Conservation (phyloP, 2,113 vertebrate genomes). For the Trachemys scripta region DNA sequence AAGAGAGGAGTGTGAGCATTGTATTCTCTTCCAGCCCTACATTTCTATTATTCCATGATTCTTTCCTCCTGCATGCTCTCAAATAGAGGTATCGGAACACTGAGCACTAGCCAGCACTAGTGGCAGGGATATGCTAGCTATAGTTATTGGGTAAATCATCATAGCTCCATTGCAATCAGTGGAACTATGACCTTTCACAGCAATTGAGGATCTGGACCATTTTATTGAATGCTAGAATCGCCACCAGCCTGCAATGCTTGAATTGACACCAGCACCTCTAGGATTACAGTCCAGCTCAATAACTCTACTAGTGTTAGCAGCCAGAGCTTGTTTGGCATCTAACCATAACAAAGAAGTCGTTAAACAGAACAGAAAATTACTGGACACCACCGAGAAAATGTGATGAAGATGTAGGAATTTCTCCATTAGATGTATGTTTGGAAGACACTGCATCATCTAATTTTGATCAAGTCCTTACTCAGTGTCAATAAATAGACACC, state of each 20-base stretch:
- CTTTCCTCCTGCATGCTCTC: accelerated
- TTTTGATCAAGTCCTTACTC: not conserved
- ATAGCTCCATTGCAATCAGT: not conserved
- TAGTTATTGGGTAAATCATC: not conserved
- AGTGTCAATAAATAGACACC: accelerated
- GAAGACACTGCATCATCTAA: accelerated
- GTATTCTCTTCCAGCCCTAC: not conserved
- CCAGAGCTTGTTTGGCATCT: not conserved
- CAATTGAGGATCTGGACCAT: not conserved
- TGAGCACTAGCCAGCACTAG: not conserved
- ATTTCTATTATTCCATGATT: not conserved
- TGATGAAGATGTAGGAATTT: accelerated
- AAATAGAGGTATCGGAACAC: accelerated
- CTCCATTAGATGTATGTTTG: accelerated
- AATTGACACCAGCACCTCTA: not conserved
- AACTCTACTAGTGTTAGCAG: accelerated
- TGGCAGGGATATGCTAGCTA: not conserved
- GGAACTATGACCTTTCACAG: not conserved
- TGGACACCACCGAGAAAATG: not conserved
- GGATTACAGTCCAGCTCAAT: accelerated
- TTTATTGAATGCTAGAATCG: accelerated
- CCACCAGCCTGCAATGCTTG: not conserved
- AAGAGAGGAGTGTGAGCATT: not conserved
- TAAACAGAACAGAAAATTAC: not conserved
- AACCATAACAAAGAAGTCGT: not conserved